Evolutionary conservation across 1,140 invertebrate genomes (phyloP).

Genomic region (Bombus affinis): DNA sequence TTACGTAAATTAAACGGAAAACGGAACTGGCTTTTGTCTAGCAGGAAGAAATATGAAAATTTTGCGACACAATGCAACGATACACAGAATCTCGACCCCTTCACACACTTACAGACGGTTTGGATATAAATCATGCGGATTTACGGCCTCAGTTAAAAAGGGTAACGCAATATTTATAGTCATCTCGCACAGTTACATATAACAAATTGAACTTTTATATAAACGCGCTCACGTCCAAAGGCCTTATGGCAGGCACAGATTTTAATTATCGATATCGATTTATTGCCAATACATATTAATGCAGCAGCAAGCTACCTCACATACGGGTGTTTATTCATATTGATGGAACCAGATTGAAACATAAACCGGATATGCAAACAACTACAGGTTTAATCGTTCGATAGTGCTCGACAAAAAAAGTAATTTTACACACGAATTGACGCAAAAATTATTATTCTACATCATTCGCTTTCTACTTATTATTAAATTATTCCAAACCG

Average conservation of each 20-base stretch:
- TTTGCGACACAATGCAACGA: conserved; percentile 65
- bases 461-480: background rate
- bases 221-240: conserved; percentile 65
- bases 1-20: conserved; percentile 20
- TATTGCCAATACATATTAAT: conserved; percentile 82
- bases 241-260: conserved; percentile 71
- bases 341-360: conserved; percentile 80
- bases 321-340: conserved; percentile 78
- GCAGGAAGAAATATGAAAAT: conserved; percentile 71
- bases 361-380: conserved; percentile 79
- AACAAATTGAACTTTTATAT: conserved; percentile 83
- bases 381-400: conserved; percentile 67
- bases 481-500: background rate
- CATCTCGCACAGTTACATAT: conserved; percentile 81
- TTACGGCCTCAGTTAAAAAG: conserved; percentile 81
- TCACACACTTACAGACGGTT: conserved; percentile 70
- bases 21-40: conserved; percentile 43
- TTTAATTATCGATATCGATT: conserved; percentile 83
- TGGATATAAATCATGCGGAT: conserved; percentile 80
- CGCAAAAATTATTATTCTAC: conserved; percentile 6
- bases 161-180: conserved; percentile 82
- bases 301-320: conserved; percentile 69
- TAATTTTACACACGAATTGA: conserved; percentile 24
- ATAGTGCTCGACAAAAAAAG: conserved; percentile 40
- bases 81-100: conserved; percentile 67